Evolutionary conservation across 2,797 vertebrate species (phyloP).

Genomic region (Pogonophryne albipinna): DNA sequence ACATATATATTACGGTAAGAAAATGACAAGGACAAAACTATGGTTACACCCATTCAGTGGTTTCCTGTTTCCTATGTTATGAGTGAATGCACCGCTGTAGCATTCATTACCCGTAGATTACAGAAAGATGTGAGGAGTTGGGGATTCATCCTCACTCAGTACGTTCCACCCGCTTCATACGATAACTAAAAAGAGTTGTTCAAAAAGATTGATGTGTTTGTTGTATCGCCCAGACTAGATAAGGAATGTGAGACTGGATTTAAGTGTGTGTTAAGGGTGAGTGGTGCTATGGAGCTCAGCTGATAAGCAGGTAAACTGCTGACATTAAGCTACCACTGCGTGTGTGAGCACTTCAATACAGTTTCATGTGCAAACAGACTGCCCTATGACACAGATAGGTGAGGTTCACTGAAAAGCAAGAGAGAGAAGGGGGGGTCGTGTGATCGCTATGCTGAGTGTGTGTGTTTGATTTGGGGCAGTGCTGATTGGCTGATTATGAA

Average conservation of each 20-base stretch:
- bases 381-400: constrained; percentile 14
- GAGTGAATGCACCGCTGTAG: too few species aligned
- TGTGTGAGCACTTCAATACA: constrained; percentile 19
- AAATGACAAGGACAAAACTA: too few species aligned
- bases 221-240: not conserved
- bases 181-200: too few species aligned
- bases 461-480: constrained; percentile 17
- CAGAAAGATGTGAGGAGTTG: too few species aligned
- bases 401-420: not conserved
- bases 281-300: constrained; percentile 1
- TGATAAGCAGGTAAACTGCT: constrained; percentile 3
- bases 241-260: not conserved
- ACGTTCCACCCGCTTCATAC: too few species aligned
- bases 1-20: not conserved
- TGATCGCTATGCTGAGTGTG: constrained; percentile 9
- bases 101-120: too few species aligned
- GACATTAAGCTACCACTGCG: constrained; percentile 14
- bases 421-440: constrained; percentile 1
- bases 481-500: constrained; percentile 60
- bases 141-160: too few species aligned
- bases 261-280: constrained; percentile 9
- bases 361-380: constrained; percentile 35
- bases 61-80: too few species aligned
- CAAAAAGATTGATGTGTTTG: too few species aligned
- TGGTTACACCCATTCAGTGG: too few species aligned